Base-by-base conservation (phyloP, 2,888 invertebrate species). In the Dryomyza anilis region DNA sequence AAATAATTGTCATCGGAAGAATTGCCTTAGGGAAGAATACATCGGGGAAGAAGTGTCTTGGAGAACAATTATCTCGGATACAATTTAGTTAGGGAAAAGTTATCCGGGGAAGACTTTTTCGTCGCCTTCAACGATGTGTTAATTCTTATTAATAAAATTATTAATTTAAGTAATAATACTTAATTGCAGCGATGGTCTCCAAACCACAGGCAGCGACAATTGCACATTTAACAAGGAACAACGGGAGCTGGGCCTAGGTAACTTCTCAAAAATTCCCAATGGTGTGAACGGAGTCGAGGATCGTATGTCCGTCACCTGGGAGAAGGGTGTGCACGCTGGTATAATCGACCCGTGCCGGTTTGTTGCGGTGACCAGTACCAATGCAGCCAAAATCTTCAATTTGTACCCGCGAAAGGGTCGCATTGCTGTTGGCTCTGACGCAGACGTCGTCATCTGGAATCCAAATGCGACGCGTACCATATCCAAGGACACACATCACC, bases 211-310 rank as follows among this genome's bases (percentile, higher is more conserved):
- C 71, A 98, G 97, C 74, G 98, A 98, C 83, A 94, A 99, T 84
- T 98, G 98, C 85, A 97, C 98, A 0, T 98, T 97, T 85, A 92
- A 89, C 74, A 89, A 91, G 73, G 88, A 91, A 19, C 98, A 99
- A 82, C 98, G 98, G 83, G 92, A 91, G 62, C 70, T 93, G 6
- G 98, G 98, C 1, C 89, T 90, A 76, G 88, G 89, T 65, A 91
- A 98, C 85, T 98, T 98, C 85, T 87, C 92, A 21, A 94, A 94
- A 85, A 98, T 98, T 73, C 98, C 98, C 12, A 95, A 94, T 79
- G 98, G 98, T 0, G 96, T 98, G 0, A 99, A 99, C 80, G 99
- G 98, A 0, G 94, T 97, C 0, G 98, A 95, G 78, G 98, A 98
- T 82, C 88, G 99, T 62, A 95, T 99, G 96, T 92, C 96, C 0